Evolutionary conservation across 2,888 invertebrate genomes (phyloP).

Genomic region (Trimorus sp.): DNA sequence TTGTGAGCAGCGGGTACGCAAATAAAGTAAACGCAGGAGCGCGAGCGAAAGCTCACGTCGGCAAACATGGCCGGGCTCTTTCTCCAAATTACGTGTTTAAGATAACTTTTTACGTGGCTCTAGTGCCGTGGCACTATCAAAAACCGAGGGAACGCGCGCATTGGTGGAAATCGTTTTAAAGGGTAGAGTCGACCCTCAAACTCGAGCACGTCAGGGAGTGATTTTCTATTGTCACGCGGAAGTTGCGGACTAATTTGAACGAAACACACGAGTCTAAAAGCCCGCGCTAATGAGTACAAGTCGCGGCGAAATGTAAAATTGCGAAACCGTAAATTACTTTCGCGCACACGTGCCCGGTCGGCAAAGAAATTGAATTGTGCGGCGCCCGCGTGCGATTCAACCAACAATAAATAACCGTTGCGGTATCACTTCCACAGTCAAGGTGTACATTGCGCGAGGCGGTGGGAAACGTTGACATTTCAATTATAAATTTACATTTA

Average conservation of each 20-base stretch:
- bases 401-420: constrained; percentile 26
- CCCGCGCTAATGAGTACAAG: constrained; percentile 52
- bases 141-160: constrained; percentile 44
- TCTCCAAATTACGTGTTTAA: constrained; percentile 17
- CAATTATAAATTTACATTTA: neutral
- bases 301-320: constrained; percentile 46
- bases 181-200: constrained; percentile 58
- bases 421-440: neutral
- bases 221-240: constrained; percentile 57
- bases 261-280: constrained; percentile 42
- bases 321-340: constrained; percentile 46
- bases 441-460: constrained; percentile 12
- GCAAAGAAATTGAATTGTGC: constrained; percentile 30
- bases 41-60: neutral
- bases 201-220: constrained; percentile 56
- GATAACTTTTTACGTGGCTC: constrained; percentile 29
- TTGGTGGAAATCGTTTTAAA: constrained; percentile 55
- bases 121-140: constrained; percentile 36
- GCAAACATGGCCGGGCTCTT: neutral
- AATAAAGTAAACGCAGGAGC: constrained; percentile 1
- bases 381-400: neutral
- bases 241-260: constrained; percentile 55
- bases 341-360: constrained; percentile 26
- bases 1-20: neutral
- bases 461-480: neutral